A percentile compares a stretch with the other conserved stretches of the same genome.
Conservation (phyloP, 1,140 invertebrate species). For the Spodoptera frugiperda region DNA sequence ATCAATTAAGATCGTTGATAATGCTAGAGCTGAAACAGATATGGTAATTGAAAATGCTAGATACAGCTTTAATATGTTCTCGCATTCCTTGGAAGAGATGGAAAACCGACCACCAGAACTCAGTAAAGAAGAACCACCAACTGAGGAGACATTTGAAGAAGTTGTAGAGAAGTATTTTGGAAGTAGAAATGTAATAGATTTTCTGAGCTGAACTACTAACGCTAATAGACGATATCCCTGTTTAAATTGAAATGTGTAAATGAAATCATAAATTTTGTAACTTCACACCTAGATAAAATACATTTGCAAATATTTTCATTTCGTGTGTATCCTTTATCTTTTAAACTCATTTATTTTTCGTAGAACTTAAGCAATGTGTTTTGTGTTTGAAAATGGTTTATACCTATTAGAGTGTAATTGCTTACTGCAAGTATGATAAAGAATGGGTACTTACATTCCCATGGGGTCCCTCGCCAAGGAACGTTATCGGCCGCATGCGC, state of each 20-base stretch:
- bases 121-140: not conserved
- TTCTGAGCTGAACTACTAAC: not conserved
- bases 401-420: no score
- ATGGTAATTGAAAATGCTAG: slow-evolving; percentile 42
- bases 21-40: slow-evolving; percentile 14
- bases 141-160: not conserved
- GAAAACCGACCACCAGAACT: not conserved
- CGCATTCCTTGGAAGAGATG: slow-evolving; percentile 7
- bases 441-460: slow-evolving; percentile 90
- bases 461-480: slow-evolving; percentile 95
- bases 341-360: not conserved
- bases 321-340: no score
- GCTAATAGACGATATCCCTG: no score
- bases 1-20: not conserved
- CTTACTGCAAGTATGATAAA: not conserved
- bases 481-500: slow-evolving; percentile 93
- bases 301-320: no score
- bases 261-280: no score
- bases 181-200: not conserved
- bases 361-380: not conserved
- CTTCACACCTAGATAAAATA: no score
- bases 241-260: no score
- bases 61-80: slow-evolving; percentile 30
- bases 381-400: not conserved
- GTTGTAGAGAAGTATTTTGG: not conserved